Evolutionary conservation across 2,888 invertebrate genomes (phyloP).

Genomic region (Ophion costatus): DNA sequence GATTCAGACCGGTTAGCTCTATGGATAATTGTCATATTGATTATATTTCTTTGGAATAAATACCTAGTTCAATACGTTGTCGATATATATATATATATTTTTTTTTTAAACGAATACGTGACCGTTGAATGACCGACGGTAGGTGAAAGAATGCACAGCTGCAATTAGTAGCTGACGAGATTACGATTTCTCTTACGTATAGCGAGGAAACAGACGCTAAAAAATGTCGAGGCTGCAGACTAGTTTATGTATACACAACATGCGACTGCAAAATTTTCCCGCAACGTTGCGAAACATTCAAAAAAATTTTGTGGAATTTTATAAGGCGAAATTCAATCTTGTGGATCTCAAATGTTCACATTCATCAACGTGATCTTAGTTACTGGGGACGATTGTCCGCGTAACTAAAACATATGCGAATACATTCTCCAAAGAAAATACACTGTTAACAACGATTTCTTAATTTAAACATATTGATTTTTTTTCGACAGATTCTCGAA

Average conservation of each 20-base stretch:
- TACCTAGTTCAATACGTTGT: background rate
- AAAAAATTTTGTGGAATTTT: background rate
- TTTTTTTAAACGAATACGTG: background rate
- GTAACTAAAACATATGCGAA: too few relatives aligned
- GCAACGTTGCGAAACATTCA: conserved; percentile 9
- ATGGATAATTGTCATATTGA: background rate
- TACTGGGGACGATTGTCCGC: too few relatives aligned
- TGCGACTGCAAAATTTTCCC: conserved; percentile 9
- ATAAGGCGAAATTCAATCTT: background rate
- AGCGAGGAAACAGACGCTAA: conserved; percentile 39
- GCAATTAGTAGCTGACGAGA: conserved; percentile 23
- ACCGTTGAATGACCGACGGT: conserved; percentile 2
- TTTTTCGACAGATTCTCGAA: too few relatives aligned
- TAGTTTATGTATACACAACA: background rate
- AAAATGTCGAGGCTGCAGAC: conserved; percentile 30
- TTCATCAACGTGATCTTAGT: background rate
- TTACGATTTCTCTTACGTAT: conserved; percentile 48
- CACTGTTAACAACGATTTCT: too few relatives aligned
- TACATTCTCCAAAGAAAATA: too few relatives aligned
- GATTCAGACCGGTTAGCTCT: background rate
- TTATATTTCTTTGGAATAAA: background rate
- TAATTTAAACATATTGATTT: too few relatives aligned
- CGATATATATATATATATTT: too few relatives aligned
- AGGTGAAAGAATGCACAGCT: conserved; percentile 49
- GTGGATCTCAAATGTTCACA: background rate